Percentiles rank a stretch among this genome's conserved stretches.
Evolutionary conservation across 2,797 vertebrate genomes (phyloP).

Genomic region (Hephaestus fuliginosus): DNA sequence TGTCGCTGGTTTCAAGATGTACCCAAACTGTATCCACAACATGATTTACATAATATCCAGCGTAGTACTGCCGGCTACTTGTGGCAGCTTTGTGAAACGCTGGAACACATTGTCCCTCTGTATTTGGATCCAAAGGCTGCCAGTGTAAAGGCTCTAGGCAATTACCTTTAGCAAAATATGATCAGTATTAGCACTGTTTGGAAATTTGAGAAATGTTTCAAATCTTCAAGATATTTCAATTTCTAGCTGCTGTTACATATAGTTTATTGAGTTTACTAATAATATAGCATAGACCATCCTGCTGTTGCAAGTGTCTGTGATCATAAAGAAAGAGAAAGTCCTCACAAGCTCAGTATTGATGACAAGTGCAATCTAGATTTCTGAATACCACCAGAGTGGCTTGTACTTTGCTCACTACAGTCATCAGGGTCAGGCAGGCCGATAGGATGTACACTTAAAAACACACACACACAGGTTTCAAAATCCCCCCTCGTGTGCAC

Average conservation of each 20-base stretch:
- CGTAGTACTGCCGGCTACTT: neutral
- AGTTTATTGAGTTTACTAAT: neutral
- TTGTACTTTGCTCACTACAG: conserved; percentile 83
- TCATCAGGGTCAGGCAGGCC: conserved; percentile 76
- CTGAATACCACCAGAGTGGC: conserved; percentile 24
- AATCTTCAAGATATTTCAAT: neutral
- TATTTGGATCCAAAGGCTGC: conserved; percentile 72
- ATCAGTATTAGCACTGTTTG: neutral
- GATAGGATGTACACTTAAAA: conserved; percentile 46
- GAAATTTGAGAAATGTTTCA: neutral
- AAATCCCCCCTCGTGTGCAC: conserved; percentile 4
- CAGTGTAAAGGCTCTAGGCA: neutral
- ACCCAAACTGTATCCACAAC: conserved; percentile 2
- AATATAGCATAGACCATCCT: neutral
- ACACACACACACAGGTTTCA: conserved; percentile 13
- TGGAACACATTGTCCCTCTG: conserved; percentile 24
- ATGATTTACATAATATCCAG: conserved; percentile 31
- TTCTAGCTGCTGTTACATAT: neutral
- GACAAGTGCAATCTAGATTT: conserved; percentile 25
- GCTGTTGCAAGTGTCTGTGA: neutral
- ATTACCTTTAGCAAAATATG: neutral
- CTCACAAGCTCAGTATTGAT: conserved; percentile 36
- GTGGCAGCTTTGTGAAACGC: conserved; percentile 8
- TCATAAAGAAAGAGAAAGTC: conserved; percentile 2
- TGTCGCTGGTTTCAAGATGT: conserved; percentile 17